A percentile compares a stretch with the other conserved stretches of the same genome.
Evolutionary conservation across 2,888 invertebrate species (phyloP).

Genomic region (Nudaria mundana): DNA sequence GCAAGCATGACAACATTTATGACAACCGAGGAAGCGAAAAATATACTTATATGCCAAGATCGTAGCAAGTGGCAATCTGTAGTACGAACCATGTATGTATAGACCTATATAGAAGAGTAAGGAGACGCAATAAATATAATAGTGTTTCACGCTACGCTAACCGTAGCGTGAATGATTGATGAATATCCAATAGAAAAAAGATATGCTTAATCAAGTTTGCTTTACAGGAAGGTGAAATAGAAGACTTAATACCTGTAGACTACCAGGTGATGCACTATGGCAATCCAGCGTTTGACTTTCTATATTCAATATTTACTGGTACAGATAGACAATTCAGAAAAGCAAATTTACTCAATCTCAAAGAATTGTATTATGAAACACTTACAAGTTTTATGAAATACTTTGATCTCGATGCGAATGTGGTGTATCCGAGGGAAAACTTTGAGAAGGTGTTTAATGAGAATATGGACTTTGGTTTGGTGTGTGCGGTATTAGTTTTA

Average conservation of each 20-base stretch:
- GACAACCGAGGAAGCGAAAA: too few species aligned
- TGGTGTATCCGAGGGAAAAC: constrained; percentile 36
- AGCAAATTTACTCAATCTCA: constrained; percentile 39
- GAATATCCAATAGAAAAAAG: too few species aligned
- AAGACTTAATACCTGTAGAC: constrained; percentile 45
- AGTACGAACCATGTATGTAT: too few species aligned
- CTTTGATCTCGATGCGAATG: constrained; percentile 41
- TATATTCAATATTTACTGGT: constrained; percentile 43
- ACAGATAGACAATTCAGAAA: constrained; percentile 49
- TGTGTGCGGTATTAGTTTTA: constrained; percentile 26
- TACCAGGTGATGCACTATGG: constrained; percentile 47
- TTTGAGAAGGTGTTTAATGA: constrained; percentile 42
- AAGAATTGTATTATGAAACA: constrained; percentile 41
- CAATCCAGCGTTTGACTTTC: constrained; percentile 43
- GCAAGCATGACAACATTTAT: too few species aligned
- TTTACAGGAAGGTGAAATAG: constrained; percentile 40
- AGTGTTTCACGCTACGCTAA: too few species aligned
- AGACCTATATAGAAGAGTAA: too few species aligned
- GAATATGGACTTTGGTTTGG: constrained; percentile 42
- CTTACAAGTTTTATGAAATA: constrained; percentile 38
- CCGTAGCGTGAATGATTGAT: too few species aligned
- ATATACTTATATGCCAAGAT: too few species aligned
- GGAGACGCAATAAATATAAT: too few species aligned
- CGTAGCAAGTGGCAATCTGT: too few species aligned
- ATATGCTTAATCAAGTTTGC: neutral